phyloP scores from a whole-genome alignment of 1,140 invertebrate genomes.

The Acromyrmex echinatior region DNA sequence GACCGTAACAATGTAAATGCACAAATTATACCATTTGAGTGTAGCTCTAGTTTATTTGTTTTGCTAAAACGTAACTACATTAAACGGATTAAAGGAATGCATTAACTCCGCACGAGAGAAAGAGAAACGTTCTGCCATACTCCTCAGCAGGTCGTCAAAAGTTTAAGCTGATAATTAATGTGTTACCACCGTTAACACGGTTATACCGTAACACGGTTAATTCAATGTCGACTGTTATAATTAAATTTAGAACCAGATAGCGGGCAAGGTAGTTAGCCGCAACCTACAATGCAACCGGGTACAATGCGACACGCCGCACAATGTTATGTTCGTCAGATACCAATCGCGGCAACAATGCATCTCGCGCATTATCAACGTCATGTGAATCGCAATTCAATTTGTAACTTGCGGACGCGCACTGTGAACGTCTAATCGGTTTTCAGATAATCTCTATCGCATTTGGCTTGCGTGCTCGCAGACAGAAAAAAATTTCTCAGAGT shows the following conservation, averaged over 20 bases:
- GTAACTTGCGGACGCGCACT: slow-evolving; percentile 30
- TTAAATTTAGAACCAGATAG: slow-evolving; percentile 63
- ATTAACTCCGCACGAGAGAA: slow-evolving; percentile 35
- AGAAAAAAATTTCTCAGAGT: slow-evolving; percentile 15
- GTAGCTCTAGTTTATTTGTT: slow-evolving; percentile 46
- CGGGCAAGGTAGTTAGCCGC: slow-evolving; percentile 47
- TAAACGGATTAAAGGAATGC: slow-evolving; percentile 60
- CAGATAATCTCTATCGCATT: slow-evolving; percentile 27
- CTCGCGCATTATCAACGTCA: slow-evolving; percentile 39
- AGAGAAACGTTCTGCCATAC: not conserved
- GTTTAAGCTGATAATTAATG: slow-evolving; percentile 58
- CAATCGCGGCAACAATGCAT: slow-evolving; percentile 53
- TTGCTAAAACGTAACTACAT: slow-evolving; percentile 40
- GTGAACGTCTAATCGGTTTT: slow-evolving; percentile 28
- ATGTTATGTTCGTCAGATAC: slow-evolving; percentile 56
- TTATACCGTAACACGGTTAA: slow-evolving; percentile 36
- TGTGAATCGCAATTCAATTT: slow-evolving; percentile 55
- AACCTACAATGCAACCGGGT: slow-evolving; percentile 34
- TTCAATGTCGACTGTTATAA: slow-evolving; percentile 55
- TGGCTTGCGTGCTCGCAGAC: not conserved
- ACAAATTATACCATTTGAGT: slow-evolving; percentile 33
- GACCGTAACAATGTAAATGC: slow-evolving; percentile 25
- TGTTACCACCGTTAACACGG: slow-evolving; percentile 19
- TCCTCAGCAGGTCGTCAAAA: slow-evolving; percentile 52
- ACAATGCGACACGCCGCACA: slow-evolving; percentile 49